Evolutionary conservation across 2,888 invertebrate species (phyloP).

Genomic region (Cacoxenus indagator): DNA sequence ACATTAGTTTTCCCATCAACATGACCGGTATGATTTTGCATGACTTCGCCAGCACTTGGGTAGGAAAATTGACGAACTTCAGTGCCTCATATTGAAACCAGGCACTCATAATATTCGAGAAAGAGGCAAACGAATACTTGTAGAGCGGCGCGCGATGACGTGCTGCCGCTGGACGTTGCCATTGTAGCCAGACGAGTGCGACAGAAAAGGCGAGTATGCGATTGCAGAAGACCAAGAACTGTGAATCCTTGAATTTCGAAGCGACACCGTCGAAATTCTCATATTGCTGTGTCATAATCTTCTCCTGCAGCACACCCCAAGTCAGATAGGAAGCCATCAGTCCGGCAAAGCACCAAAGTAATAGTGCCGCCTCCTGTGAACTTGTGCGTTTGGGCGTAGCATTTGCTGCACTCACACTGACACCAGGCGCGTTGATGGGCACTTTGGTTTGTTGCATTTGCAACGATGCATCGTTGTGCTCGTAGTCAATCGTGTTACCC

Average conservation of each 20-base stretch:
- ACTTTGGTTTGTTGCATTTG: no score
- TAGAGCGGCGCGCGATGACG: conserved; percentile 89
- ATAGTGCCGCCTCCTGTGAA: conserved; percentile 74
- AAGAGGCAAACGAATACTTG: conserved; percentile 94
- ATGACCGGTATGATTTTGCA: conserved; percentile 98
- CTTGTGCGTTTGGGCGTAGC: conserved; percentile 70
- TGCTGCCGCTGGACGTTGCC: conserved; percentile 72
- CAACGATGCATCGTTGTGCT: conserved; percentile 71
- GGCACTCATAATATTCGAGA: conserved; percentile 97
- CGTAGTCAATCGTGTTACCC: conserved; percentile 64
- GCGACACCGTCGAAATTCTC: conserved; percentile 75
- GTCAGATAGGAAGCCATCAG: conserved; percentile 92
- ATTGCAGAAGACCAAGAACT: conserved; percentile 97
- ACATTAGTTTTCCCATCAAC: conserved; percentile 96
- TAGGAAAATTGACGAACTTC: conserved; percentile 98
- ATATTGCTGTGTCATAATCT: conserved; percentile 94
- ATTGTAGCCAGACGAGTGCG: conserved; percentile 78
- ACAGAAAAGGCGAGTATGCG: conserved; percentile 87
- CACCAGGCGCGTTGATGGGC: conserved; percentile 13
- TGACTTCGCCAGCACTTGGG: conserved; percentile 97
- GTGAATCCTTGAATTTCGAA: conserved; percentile 88
- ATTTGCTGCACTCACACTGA: not conserved
- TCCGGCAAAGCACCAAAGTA: conserved; percentile 87
- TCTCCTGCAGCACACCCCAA: conserved; percentile 98
- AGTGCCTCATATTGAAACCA: conserved; percentile 99